Percentiles rank a stretch among this genome's conserved stretches.
Evolutionary conservation across 2,113 vertebrate species (phyloP).

Genomic region (Xenopus tropicalis): UCB_Xtro_10.0 CM004446.2:87280001-87280500

Average conservation of each 20-base stretch:
- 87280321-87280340: neutral
- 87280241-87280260: slow-evolving; percentile 2
- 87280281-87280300: neutral
- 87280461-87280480: no score
- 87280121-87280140: slow-evolving; percentile 53
- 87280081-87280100: slow-evolving; percentile 43
- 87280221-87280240: neutral
- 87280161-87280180: slow-evolving; percentile 39
- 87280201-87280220: slow-evolving; percentile 3
- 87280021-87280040: slow-evolving; percentile 21
- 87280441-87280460: no score
- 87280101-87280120: slow-evolving; percentile 46
- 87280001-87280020: slow-evolving; percentile 21
- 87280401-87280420: no score
- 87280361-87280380: no score
- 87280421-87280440: no score
- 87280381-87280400: no score
- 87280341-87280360: neutral
- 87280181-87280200: slow-evolving; percentile 29
- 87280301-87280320: neutral
- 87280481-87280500: no score
- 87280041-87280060: neutral
- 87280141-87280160: slow-evolving; percentile 44
- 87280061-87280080: slow-evolving; percentile 45
- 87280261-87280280: neutral